Conservation (phyloP, 2,113 vertebrate genomes). For the Anguilla rostrata region DNA sequence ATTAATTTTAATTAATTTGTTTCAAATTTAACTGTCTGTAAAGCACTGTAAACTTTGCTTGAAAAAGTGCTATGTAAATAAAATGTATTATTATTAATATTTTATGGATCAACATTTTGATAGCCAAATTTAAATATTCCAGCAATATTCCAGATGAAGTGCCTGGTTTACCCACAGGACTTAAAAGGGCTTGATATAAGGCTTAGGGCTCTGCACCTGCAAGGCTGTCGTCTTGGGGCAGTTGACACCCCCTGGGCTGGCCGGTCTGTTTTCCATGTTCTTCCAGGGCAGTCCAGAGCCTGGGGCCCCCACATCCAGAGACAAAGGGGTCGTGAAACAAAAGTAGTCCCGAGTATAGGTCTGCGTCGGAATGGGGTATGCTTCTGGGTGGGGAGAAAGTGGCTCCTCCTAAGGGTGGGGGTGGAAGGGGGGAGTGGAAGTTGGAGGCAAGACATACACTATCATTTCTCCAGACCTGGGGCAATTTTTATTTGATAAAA, state of each 20-base stretch:
- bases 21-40: too few relatives aligned
- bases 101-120: too few relatives aligned
- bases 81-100: too few relatives aligned
- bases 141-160: background rate
- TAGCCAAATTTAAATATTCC: background rate
- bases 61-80: too few relatives aligned
- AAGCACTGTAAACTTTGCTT: too few relatives aligned
- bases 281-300: slow-evolving; percentile 80
- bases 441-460: background rate
- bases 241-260: slow-evolving; percentile 71
- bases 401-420: slow-evolving; percentile 76
- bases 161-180: background rate
- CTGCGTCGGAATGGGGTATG: slow-evolving; percentile 96
- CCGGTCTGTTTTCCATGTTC: slow-evolving; percentile 78
- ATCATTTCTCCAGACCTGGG: too few relatives aligned
- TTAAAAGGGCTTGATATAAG: background rate
- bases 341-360: slow-evolving; percentile 95
- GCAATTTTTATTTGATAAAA: too few relatives aligned
- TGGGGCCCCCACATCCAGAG: slow-evolving; percentile 83
- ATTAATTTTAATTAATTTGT: too few relatives aligned
- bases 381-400: slow-evolving; percentile 83
- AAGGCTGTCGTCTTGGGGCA: slow-evolving; percentile 69
- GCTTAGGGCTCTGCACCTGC: slow-evolving; percentile 71
- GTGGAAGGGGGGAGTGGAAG: background rate
- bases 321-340: slow-evolving; percentile 91